A percentile compares a stretch with the other conserved stretches of the same genome.
These are phyloP conservation scores for Anoplius nigerrimus DNA, from an alignment of 2,888 invertebrate species.

Conservation along the genomic window DNA sequence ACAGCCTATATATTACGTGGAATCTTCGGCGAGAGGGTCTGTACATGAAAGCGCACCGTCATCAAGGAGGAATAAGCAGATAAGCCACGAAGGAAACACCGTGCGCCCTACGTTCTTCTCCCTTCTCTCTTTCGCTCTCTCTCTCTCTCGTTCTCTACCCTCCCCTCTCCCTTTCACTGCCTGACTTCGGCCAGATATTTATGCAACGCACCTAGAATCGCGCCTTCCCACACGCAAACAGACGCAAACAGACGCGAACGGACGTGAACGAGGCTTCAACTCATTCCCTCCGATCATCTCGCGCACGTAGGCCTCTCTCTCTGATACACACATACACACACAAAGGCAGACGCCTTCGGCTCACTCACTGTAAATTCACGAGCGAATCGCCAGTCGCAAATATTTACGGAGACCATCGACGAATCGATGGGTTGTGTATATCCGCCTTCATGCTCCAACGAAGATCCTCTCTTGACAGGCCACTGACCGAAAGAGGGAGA, in stretches of 20 bases:
- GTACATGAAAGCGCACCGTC: too few species aligned
- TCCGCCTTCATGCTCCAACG: conserved; percentile 60
- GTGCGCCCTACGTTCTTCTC: too few species aligned
- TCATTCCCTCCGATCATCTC: conserved; percentile 6
- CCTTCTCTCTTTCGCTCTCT: not conserved
- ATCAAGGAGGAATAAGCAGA: too few species aligned
- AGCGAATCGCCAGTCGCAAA: conserved; percentile 37
- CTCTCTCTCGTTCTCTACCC: conserved; percentile 7
- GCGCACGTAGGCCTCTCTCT: too few species aligned
- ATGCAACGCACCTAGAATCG: conserved; percentile 33
- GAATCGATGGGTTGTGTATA: conserved; percentile 44
- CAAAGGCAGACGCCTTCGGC: not conserved
- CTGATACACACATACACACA: too few species aligned
- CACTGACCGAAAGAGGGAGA: conserved; percentile 51
- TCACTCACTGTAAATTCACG: conserved; percentile 18
- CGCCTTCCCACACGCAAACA: conserved; percentile 10
- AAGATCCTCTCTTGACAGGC: conserved; percentile 56
- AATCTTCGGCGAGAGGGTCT: too few species aligned
- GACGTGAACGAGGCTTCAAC: not conserved
- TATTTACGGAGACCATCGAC: conserved; percentile 50
- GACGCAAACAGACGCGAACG: not conserved
- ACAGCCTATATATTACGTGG: too few species aligned
- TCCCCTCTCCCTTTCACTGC: conserved; percentile 3
- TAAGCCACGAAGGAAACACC: too few species aligned
- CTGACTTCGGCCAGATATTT: conserved; percentile 43